Percentiles rank a stretch among this genome's conserved stretches.
Conservation (phyloP, 2,888 invertebrate genomes). For the Julus scandinavius region DNA sequence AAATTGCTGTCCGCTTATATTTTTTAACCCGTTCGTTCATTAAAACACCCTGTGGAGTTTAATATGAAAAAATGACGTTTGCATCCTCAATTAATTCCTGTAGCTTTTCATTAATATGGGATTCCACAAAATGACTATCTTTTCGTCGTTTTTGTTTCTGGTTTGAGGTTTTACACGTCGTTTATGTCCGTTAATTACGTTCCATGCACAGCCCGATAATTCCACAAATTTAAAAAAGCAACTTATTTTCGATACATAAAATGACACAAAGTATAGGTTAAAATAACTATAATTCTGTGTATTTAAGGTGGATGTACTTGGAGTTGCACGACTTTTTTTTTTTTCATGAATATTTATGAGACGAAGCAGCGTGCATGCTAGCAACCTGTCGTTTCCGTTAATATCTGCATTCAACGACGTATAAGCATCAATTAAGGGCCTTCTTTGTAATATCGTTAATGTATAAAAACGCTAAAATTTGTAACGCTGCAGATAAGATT, state of each 20-base stretch:
- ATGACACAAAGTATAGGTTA: slow-evolving; percentile 44
- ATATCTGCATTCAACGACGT: not conserved
- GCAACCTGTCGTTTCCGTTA: slow-evolving; percentile 45
- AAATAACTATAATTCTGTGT: not conserved
- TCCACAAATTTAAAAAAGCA: not conserved
- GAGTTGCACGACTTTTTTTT: not conserved
- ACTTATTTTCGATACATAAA: not conserved
- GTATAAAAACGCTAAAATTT: not conserved
- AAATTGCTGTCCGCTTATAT: too few species aligned
- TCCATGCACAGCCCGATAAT: not conserved
- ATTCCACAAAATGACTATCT: not conserved
- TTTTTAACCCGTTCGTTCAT: not conserved
- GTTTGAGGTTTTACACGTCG: not conserved
- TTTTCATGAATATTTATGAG: slow-evolving; percentile 44
- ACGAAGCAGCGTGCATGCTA: not conserved
- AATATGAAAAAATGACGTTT: not conserved
- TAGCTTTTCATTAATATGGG: not conserved
- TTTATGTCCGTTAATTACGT: not conserved
- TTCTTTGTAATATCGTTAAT: slow-evolving; percentile 26
- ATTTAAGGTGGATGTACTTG: not conserved
- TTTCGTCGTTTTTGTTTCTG: not conserved
- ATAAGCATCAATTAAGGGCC: not conserved
- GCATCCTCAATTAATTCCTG: not conserved
- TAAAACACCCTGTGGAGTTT: not conserved
- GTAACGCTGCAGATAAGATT: not conserved